Evolutionary conservation across 1,140 invertebrate species (phyloP).

Genomic region (Dendroctonus valens): DNA sequence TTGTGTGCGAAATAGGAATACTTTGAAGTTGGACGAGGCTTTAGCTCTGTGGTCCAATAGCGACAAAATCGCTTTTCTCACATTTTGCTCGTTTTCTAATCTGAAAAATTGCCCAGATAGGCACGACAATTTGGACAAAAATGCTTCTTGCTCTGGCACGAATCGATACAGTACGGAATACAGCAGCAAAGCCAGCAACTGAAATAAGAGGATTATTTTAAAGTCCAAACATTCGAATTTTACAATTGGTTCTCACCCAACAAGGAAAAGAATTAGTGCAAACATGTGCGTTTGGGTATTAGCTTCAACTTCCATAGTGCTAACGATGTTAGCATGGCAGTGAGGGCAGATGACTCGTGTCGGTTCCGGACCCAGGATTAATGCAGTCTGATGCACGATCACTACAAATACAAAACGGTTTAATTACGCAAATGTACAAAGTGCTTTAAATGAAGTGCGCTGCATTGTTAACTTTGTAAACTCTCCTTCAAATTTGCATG

Average conservation of each 20-base stretch:
- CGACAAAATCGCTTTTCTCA: too few species aligned
- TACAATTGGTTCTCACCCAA: constrained; percentile 54
- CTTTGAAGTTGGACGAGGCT: too few species aligned
- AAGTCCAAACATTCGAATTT: constrained; percentile 1
- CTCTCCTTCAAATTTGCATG: background rate
- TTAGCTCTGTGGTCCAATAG: too few species aligned
- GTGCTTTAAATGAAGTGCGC: background rate
- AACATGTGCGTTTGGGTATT: constrained; percentile 61
- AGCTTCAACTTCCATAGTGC: constrained; percentile 53
- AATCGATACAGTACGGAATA: constrained; percentile 66
- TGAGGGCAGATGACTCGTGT: constrained; percentile 55
- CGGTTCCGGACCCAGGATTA: constrained; percentile 51
- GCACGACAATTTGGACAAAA: constrained; percentile 65
- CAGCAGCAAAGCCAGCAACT: constrained; percentile 63
- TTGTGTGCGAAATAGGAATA: too few species aligned
- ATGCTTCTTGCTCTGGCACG: constrained; percentile 62
- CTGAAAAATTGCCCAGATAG: constrained; percentile 59
- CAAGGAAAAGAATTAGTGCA: constrained; percentile 58
- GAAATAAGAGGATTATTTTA: constrained; percentile 42
- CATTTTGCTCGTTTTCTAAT: constrained; percentile 18
- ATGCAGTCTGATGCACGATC: constrained; percentile 9
- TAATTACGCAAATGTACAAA: too few species aligned
- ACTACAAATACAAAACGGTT: constrained; percentile 27
- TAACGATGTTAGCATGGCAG: constrained; percentile 54
- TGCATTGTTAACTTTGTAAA: background rate